Evolutionary conservation across 2,888 invertebrate species (phyloP).

Genomic region (Buathra laborator): DNA sequence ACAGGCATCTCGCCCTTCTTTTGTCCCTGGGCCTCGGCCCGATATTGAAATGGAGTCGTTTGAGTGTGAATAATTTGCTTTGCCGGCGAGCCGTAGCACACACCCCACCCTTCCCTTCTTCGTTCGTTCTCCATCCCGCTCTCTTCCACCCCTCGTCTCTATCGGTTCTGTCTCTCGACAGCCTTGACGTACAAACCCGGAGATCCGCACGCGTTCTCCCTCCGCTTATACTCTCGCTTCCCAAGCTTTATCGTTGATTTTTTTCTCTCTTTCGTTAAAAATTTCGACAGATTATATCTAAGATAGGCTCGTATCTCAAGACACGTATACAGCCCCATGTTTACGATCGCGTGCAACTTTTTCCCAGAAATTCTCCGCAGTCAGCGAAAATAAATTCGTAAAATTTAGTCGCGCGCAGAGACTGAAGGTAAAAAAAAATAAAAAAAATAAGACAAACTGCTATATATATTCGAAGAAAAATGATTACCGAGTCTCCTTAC

Average conservation of each 20-base stretch:
- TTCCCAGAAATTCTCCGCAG: not conserved
- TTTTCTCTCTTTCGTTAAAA: constrained; percentile 52
- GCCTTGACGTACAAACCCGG: constrained; percentile 50
- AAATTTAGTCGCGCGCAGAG: not conserved
- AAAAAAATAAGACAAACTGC: not conserved
- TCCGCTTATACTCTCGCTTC: constrained; percentile 2
- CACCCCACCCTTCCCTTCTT: constrained; percentile 51
- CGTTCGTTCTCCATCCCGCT: constrained; percentile 59
- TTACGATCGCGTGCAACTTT: not conserved
- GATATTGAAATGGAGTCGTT: constrained; percentile 91
- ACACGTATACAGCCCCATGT: not conserved
- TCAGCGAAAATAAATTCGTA: not conserved
- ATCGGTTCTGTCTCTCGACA: constrained; percentile 50
- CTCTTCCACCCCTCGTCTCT: constrained; percentile 57
- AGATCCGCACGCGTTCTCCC: constrained; percentile 46
- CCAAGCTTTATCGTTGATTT: constrained; percentile 20
- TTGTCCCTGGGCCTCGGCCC: constrained; percentile 86
- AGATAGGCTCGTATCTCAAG: constrained; percentile 20
- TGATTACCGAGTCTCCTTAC: no score
- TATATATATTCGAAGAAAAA: no score
- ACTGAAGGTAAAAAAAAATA: not conserved
- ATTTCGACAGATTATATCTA: constrained; percentile 40
- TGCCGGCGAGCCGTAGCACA: constrained; percentile 83
- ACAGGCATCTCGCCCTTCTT: constrained; percentile 87
- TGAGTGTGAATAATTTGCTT: constrained; percentile 90